Conservation (phyloP, 2,797 vertebrate genomes). For the Hylomyscus alleni region DNA sequence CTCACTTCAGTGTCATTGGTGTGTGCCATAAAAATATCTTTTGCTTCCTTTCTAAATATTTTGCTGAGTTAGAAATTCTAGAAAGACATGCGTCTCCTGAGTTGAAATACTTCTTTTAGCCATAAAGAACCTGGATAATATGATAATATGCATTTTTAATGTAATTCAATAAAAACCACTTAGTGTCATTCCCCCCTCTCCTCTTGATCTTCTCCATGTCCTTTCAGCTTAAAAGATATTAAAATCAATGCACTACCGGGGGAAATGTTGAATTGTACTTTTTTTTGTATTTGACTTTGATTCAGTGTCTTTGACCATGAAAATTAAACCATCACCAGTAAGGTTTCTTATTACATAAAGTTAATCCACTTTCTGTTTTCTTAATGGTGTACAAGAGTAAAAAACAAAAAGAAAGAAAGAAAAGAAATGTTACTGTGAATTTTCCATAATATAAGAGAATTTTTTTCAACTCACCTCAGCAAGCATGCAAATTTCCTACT, state of each 20-base stretch:
- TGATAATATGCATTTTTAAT: constrained; percentile 66
- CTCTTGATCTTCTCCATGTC: not conserved
- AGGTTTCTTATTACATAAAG: constrained; percentile 34
- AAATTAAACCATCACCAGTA: constrained; percentile 38
- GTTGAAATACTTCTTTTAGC: constrained; percentile 52
- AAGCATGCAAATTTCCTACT: not conserved
- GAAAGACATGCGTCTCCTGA: not conserved
- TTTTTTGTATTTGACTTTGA: constrained; percentile 37
- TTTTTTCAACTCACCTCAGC: not conserved
- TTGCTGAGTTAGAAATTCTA: constrained; percentile 17
- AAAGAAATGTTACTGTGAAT: not conserved
- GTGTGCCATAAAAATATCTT: not conserved
- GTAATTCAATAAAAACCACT: constrained; percentile 66
- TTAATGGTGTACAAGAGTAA: not conserved
- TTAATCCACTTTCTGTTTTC: not conserved
- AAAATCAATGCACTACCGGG: not conserved
- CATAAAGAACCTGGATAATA: not conserved
- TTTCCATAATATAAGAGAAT: not conserved
- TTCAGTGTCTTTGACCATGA: not conserved
- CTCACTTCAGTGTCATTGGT: not conserved
- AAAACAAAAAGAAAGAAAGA: constrained; percentile 42
- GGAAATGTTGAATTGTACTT: constrained; percentile 1
- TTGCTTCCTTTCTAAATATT: not conserved
- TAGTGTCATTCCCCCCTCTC: not conserved
- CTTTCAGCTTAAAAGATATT: constrained; percentile 54